phyloP scores from a whole-genome alignment of 2,888 invertebrate species.

The Tenthredo livida region DNA sequence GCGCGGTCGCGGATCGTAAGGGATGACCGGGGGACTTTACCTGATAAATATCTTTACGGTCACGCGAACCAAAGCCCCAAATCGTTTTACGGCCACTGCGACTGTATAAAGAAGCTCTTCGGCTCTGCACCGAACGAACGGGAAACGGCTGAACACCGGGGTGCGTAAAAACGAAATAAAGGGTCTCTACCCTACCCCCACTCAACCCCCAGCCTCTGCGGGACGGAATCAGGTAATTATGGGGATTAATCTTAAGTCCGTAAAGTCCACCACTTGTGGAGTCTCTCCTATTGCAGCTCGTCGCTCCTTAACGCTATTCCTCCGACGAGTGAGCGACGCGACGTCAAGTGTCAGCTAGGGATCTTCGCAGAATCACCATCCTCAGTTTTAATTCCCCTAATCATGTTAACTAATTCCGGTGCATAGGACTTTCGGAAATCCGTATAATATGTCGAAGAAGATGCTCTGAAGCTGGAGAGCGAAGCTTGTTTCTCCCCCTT shows the following conservation, averaged over 20 bases:
- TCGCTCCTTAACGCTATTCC: not conserved
- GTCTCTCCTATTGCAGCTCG: conserved; percentile 57
- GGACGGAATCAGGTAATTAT: conserved; percentile 73
- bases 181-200: conserved; percentile 60
- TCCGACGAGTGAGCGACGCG: not conserved
- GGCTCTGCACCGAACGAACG: conserved; percentile 16
- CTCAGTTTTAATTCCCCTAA: not conserved
- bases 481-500: not conserved
- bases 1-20: conserved; percentile 62
- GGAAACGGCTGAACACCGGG: conserved; percentile 14
- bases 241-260: conserved; percentile 77
- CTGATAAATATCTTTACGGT: conserved; percentile 74
- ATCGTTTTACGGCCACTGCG: conserved; percentile 43
- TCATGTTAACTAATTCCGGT: not conserved
- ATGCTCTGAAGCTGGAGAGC: not conserved
- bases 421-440: not conserved
- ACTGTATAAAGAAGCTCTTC: conserved; percentile 42
- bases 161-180: conserved; percentile 70
- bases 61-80: conserved; percentile 51
- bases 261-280: conserved; percentile 78
- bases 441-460: not conserved
- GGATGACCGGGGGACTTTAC: conserved; percentile 67
- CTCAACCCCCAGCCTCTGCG: not conserved
- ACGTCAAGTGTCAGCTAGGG: conserved; percentile 21
- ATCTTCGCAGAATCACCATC: conserved; percentile 41